A percentile compares a stretch with the other conserved stretches of the same genome.
Conservation (phyloP, 30 jellyfish, hydroid and myxozoan species). For the Clytia hemisphaerica region DNA sequence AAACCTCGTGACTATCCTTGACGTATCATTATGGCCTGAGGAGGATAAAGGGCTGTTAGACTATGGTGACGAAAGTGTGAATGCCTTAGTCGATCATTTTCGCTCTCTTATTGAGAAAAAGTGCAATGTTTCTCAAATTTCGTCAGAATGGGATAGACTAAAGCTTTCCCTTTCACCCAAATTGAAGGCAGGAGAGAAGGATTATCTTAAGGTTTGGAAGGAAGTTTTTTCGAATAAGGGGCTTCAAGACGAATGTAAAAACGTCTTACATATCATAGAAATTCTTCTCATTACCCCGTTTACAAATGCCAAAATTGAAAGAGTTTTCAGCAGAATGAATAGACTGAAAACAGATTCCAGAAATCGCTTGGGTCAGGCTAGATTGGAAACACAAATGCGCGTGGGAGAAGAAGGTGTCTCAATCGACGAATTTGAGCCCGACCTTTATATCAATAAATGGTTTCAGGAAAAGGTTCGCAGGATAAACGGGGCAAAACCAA, state of each 20-base stretch:
- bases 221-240: neutral
- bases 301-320: constrained; percentile 29
- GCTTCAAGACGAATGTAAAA: constrained; percentile 2
- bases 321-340: constrained; percentile 12
- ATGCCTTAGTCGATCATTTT: neutral
- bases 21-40: neutral
- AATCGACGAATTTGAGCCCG: constrained; percentile 21
- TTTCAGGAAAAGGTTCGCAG: neutral
- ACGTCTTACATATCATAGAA: constrained; percentile 25
- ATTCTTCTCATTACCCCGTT: constrained; percentile 25
- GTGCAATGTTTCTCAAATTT: neutral
- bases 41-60: neutral
- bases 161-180: constrained; percentile 14
- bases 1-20: neutral
- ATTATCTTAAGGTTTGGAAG: constrained; percentile 1
- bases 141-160: neutral
- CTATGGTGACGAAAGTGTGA: neutral
- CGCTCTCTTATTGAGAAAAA: neutral
- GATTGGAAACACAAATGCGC: constrained; percentile 16
- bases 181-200: neutral
- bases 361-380: constrained; percentile 15
- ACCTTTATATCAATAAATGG: constrained; percentile 11
- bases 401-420: constrained; percentile 24
- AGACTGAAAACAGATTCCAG: constrained; percentile 20
- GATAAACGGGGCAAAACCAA: neutral